Evolutionary conservation across 2,888 invertebrate genomes (phyloP).

Genomic region (Drosophila kuntzei): DNA sequence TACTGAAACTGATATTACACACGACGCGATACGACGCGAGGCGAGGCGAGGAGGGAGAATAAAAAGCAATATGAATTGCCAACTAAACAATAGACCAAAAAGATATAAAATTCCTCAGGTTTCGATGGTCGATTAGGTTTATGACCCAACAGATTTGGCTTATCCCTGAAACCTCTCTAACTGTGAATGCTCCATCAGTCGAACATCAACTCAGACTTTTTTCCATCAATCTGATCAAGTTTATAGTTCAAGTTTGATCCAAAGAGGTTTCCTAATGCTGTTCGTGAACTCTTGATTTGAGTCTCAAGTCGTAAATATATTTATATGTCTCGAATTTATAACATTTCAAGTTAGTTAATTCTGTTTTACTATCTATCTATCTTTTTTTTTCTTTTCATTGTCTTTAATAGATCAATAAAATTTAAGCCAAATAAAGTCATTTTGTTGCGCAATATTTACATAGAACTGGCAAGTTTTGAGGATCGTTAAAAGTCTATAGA

Average conservation of each 20-base stretch:
- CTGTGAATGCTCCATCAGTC: constrained; percentile 22
- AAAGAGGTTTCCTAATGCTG: not conserved
- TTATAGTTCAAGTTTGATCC: constrained; percentile 72
- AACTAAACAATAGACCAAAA: constrained; percentile 23
- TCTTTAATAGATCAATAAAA: constrained; percentile 71
- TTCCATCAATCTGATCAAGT: constrained; percentile 52
- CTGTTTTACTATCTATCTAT: too few species aligned
- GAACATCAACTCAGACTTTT: constrained; percentile 14
- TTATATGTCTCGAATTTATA: constrained; percentile 32
- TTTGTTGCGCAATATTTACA: constrained; percentile 74
- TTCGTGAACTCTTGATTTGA: constrained; percentile 44
- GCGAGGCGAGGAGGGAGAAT: not conserved
- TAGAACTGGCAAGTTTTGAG: constrained; percentile 38
- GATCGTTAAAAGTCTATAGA: constrained; percentile 52
- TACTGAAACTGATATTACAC: constrained; percentile 31
- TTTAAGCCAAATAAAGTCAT: constrained; percentile 63
- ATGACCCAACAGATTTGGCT: constrained; percentile 20
- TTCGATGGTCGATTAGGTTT: constrained; percentile 38
- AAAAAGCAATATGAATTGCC: constrained; percentile 20
- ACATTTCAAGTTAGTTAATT: constrained; percentile 31
- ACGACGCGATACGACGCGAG: too few species aligned
- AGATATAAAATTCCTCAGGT: constrained; percentile 25
- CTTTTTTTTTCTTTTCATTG: constrained; percentile 4
- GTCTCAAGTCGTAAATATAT: constrained; percentile 66
- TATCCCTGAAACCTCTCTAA: constrained; percentile 13